Evolutionary conservation across 2,797 vertebrate species (phyloP).

Genomic region (Cuniculus paca): DNA sequence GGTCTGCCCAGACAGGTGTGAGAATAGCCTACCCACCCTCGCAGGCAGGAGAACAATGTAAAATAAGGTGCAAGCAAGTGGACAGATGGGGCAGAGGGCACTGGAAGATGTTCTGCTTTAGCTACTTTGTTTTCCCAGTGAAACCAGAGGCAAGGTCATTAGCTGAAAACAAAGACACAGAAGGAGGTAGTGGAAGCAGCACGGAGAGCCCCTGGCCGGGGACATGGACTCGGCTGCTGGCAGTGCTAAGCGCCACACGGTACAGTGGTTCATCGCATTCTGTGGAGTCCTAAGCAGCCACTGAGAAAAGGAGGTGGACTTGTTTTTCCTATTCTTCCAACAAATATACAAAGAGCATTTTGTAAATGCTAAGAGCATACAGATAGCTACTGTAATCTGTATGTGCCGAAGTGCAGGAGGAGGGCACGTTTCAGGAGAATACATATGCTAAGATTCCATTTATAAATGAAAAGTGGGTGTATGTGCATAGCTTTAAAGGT

Average conservation of each 20-base stretch:
- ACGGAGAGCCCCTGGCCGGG: too few species aligned
- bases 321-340: not conserved
- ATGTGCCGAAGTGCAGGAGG: fast-evolving
- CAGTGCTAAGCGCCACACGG: fast-evolving
- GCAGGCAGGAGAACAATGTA: not conserved
- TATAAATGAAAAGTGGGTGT: not conserved
- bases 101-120: not conserved
- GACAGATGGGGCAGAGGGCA: not conserved
- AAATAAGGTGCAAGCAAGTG: not conserved
- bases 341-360: not conserved
- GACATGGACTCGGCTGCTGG: fast-evolving
- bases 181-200: not conserved
- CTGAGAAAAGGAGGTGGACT: not conserved
- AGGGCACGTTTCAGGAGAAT: slow-evolving; percentile 6
- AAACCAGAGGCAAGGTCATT: not conserved
- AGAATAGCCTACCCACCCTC: not conserved
- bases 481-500: not conserved
- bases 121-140: not conserved
- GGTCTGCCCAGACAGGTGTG: not conserved
- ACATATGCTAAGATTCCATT: slow-evolving; percentile 7
- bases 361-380: not conserved
- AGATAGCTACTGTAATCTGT: not conserved
- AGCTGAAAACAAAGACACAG: not conserved
- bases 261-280: too few species aligned
- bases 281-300: not conserved